Evolutionary conservation across 2,113 vertebrate genomes (phyloP).

Genomic region (Platichthys flesus): DNA sequence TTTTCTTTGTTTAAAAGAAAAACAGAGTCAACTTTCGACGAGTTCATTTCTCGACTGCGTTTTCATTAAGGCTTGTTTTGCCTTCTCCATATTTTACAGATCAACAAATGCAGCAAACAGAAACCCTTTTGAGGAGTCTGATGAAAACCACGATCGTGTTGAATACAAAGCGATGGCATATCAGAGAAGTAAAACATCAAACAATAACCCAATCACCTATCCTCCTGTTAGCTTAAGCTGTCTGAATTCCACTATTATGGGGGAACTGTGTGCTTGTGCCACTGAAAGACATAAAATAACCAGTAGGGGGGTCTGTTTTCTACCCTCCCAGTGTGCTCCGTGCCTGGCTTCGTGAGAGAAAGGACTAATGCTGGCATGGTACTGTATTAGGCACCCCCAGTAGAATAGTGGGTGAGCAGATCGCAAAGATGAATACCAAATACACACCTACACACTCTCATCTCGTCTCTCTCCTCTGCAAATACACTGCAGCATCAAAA

Average conservation of each 20-base stretch:
- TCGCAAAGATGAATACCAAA: conserved; percentile 84
- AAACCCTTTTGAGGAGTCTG: conserved; percentile 70
- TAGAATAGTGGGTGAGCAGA: conserved; percentile 83
- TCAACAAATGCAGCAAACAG: conserved; percentile 61
- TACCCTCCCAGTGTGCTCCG: conserved; percentile 80
- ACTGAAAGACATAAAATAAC: conserved; percentile 83
- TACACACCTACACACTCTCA: conserved; percentile 81
- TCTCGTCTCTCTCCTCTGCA: conserved; percentile 77
- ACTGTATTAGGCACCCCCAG: conserved; percentile 83
- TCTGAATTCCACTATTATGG: conserved; percentile 80
- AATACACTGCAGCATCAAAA: conserved; percentile 80
- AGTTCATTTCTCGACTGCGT: conserved; percentile 30
- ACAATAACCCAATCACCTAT: conserved; percentile 82
- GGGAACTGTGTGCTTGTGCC: conserved; percentile 73
- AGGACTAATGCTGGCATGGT: conserved; percentile 83
- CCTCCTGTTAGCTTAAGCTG: conserved; percentile 82
- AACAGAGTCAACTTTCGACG: conserved; percentile 9
- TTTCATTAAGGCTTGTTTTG: conserved; percentile 37
- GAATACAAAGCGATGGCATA: conserved; percentile 77
- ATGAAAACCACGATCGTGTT: conserved; percentile 69
- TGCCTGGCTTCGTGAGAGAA: conserved; percentile 79
- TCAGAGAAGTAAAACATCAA: conserved; percentile 80
- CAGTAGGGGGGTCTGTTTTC: conserved; percentile 83
- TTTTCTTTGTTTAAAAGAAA: conserved; percentile 24
- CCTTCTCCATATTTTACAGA: conserved; percentile 62